Evolutionary conservation across 2,888 invertebrate genomes (phyloP), one percentile per base, ranked within the genome.

Genomic region (Sacculina carcini): DNA sequence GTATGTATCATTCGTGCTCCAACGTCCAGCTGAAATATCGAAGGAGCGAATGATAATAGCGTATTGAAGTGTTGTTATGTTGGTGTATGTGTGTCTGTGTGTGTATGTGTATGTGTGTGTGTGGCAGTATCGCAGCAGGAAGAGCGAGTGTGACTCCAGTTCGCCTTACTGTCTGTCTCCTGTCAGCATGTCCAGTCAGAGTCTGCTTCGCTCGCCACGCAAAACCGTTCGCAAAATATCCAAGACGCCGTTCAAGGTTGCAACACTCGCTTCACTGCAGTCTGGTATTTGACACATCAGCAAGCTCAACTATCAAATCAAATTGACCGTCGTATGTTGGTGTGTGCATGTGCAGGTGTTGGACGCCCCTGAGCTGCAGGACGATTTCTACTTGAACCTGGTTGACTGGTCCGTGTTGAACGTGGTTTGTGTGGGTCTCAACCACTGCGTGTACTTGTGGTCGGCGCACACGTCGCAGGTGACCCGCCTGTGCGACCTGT

Each of bases 381-480:
- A 99, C 68, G 98, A 99, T 69, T 99, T 98, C 71, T 94, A 94
- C 66, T 69, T 99, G 58, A 98, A 99, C 69, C 74, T 99, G 56
- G 96, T 99, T 32, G 98, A 98, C 66, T 98, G 98, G 98, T 94
- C 94, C 5, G 86, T 92, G 50, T 90, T 90, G 68, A 99, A 99
- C 67, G 89, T 98, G 32, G 76, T 98, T 54, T 90, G 92, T 64
- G 98, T 98, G 3, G 98, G 96, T 0, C 71, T 99, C 21, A 92
- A 92, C 31, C 87, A 87, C 61, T 94, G 94, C 65, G 98, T 98
- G 1, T 98, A 98, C 66, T 69, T 98, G 54, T 98, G 98, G 98
- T 94, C 90, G 61, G 98, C 98, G 10, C 90, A 89, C 64, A 98
- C 94, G 55, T 92, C 92, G 66, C 92, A 96, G 74, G 89, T 69